Conservation (phyloP, 2,797 vertebrate genomes). For the Chrysolophus pictus region DNA sequence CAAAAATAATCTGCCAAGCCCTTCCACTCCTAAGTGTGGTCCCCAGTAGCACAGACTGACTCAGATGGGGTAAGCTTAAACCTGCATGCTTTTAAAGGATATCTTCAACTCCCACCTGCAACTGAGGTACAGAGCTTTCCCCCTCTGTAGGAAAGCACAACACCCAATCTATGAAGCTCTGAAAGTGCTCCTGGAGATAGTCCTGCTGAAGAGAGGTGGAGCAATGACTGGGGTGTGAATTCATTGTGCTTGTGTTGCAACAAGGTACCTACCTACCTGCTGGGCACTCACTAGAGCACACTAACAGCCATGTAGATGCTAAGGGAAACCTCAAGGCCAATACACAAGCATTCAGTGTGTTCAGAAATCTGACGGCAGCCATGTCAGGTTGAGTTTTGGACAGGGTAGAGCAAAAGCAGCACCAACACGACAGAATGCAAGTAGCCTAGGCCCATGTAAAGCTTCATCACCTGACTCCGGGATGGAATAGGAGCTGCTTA, state of each 20-base stretch:
- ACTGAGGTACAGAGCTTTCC: background rate
- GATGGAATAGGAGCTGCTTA: accelerated
- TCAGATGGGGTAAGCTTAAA: background rate
- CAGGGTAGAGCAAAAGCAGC: background rate
- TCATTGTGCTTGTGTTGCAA: accelerated
- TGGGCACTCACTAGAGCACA: background rate
- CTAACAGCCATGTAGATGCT: accelerated
- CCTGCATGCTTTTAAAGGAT: too few relatives aligned
- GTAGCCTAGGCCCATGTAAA: accelerated
- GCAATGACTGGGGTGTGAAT: accelerated
- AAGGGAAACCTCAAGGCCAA: background rate
- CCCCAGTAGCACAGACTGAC: too few relatives aligned
- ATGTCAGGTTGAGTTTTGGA: accelerated
- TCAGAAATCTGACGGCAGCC: accelerated
- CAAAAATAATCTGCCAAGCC: too few relatives aligned
- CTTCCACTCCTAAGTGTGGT: too few relatives aligned
- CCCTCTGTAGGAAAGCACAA: accelerated
- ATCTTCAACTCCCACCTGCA: too few relatives aligned
- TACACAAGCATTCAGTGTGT: accelerated
- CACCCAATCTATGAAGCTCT: accelerated
- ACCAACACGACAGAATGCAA: accelerated
- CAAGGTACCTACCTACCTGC: background rate
- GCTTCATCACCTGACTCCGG: accelerated
- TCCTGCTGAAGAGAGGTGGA: background rate
- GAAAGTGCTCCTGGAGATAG: accelerated